Evolutionary conservation across 2,888 invertebrate genomes (phyloP).

Genomic region (Tromatobia lineatoria): DNA sequence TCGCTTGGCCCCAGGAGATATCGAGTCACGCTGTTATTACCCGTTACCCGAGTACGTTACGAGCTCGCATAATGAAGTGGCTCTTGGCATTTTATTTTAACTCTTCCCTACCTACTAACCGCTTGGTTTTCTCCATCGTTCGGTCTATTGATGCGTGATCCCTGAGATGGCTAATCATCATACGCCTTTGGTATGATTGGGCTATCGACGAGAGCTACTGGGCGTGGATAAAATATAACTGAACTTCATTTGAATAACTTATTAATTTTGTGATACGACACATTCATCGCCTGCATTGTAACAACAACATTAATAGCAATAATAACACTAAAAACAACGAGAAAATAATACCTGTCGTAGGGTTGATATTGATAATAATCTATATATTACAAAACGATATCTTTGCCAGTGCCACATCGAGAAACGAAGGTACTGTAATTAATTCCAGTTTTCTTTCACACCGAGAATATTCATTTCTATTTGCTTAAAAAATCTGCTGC

Average conservation of each 20-base stretch:
- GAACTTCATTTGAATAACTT: conserved; percentile 69
- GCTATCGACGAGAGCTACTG: conserved; percentile 80
- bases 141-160: conserved; percentile 34
- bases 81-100: conserved; percentile 79
- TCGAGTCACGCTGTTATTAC: conserved; percentile 75
- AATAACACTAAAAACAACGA: too few relatives aligned
- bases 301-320: too few relatives aligned
- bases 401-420: too few relatives aligned
- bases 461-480: too few relatives aligned
- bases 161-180: conserved; percentile 81
- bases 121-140: conserved; percentile 48
- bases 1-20: conserved; percentile 58
- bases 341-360: too few relatives aligned
- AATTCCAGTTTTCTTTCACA: too few relatives aligned
- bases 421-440: too few relatives aligned
- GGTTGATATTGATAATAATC: too few relatives aligned
- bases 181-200: conserved; percentile 78
- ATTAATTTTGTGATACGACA: neutral
- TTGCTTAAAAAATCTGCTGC: too few relatives aligned
- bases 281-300: too few relatives aligned
- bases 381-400: too few relatives aligned
- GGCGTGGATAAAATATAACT: conserved; percentile 82
- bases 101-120: conserved; percentile 66
- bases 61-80: conserved; percentile 79
- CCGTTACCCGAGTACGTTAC: conserved; percentile 78